Percentiles rank a stretch among this genome's conserved stretches.
phyloP scores from a whole-genome alignment of 1,140 invertebrate genomes.

The Oryctes rhinoceros region DNA sequence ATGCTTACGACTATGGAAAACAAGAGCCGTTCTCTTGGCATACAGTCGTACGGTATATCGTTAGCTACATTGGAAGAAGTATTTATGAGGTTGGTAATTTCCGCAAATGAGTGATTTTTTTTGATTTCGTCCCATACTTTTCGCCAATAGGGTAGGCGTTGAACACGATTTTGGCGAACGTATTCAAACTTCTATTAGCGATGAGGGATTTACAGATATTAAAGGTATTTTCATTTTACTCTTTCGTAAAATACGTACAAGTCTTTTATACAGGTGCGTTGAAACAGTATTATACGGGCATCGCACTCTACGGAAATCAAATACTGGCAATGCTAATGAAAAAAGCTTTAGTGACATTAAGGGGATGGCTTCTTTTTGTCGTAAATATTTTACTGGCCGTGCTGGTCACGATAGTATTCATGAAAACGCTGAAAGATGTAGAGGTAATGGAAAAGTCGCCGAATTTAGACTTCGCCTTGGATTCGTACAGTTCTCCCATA shows the following conservation, averaged over 20 bases:
- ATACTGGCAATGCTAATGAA: conserved; percentile 72
- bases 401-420: conserved; percentile 68
- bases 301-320: conserved; percentile 66
- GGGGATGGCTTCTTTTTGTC: conserved; percentile 66
- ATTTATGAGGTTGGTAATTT: conserved; percentile 76
- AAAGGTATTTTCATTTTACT: too few species aligned
- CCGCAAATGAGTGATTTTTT: neutral
- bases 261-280: neutral
- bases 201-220: too few species aligned
- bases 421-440: conserved; percentile 55
- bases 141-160: neutral
- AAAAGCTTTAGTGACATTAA: conserved; percentile 65
- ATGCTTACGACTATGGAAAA: conserved; percentile 77
- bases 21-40: conserved; percentile 69
- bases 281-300: conserved; percentile 55
- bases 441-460: conserved; percentile 61
- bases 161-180: neutral
- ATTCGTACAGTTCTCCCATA: conserved; percentile 53
- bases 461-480: conserved; percentile 56
- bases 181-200: too few species aligned
- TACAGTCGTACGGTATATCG: conserved; percentile 74
- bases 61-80: conserved; percentile 91
- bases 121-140: neutral
- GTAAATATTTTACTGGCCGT: conserved; percentile 69
- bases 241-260: too few species aligned